A percentile compares a stretch with the other conserved stretches of the same genome.
These are phyloP conservation scores for Gonioctena quinquepunctata DNA, from an alignment of 1,140 invertebrate genomes.

Conservation along the genomic window DNA sequence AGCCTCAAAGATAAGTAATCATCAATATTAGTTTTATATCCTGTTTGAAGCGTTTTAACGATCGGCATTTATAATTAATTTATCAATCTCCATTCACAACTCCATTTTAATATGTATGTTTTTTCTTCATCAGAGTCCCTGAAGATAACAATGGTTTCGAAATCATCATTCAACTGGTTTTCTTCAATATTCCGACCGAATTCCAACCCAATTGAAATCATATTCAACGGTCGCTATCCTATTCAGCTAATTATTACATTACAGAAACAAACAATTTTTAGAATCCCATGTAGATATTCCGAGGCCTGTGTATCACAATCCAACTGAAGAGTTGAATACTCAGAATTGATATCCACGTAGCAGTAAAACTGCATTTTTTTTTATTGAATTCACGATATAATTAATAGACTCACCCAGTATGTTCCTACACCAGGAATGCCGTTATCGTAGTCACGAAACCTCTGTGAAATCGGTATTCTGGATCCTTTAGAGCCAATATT, in stretches of 20 bases:
- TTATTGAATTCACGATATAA: not conserved
- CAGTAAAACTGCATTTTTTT: not conserved
- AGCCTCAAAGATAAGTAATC: too few relatives aligned
- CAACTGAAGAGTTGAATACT: not conserved
- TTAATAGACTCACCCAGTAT: not conserved
- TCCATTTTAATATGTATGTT: too few relatives aligned
- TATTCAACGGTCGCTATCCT: not conserved
- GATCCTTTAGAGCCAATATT: not conserved
- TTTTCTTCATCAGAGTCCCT: too few relatives aligned
- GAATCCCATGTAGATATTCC: not conserved
- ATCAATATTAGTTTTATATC: too few relatives aligned
- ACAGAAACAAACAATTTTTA: not conserved
- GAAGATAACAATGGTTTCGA: too few relatives aligned
- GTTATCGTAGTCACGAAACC: not conserved
- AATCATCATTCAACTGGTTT: too few relatives aligned
- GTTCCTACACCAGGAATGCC: not conserved
- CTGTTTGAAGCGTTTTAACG: too few relatives aligned
- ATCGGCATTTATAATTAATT: too few relatives aligned
- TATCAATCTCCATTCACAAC: too few relatives aligned
- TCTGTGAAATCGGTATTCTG: not conserved
- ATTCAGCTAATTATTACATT: not conserved
- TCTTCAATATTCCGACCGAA: too few relatives aligned
- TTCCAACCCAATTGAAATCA: too few relatives aligned
- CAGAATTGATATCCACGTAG: not conserved
- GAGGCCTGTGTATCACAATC: not conserved